Evolutionary conservation across 2,113 vertebrate genomes (phyloP).

Genomic region (Paraplagusia blochii): DNA sequence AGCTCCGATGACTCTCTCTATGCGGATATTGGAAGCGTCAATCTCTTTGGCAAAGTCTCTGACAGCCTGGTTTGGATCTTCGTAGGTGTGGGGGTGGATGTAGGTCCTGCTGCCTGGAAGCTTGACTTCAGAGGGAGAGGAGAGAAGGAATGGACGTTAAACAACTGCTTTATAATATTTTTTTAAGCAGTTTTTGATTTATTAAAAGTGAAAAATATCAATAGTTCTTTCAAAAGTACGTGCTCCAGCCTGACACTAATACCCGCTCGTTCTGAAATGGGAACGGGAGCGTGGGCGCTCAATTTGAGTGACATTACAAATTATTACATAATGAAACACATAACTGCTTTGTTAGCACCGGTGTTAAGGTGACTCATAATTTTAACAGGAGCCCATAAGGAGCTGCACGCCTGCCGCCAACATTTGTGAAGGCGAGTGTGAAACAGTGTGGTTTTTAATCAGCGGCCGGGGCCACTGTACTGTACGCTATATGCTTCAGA

Average conservation of each 20-base stretch:
- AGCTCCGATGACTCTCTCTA: constrained; percentile 80
- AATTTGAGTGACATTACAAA: constrained; percentile 41
- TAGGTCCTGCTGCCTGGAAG: constrained; percentile 80
- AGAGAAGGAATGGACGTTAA: neutral
- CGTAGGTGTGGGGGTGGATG: constrained; percentile 81
- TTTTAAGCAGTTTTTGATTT: neutral
- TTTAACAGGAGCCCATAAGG: constrained; percentile 56
- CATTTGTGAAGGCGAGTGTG: constrained; percentile 22
- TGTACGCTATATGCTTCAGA: neutral
- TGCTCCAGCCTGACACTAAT: neutral
- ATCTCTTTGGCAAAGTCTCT: constrained; percentile 83
- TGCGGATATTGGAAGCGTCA: constrained; percentile 79
- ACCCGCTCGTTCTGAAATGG: neutral
- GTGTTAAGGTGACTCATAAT: constrained; percentile 52
- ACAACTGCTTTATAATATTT: neutral
- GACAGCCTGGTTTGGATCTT: constrained; percentile 81
- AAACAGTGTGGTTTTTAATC: constrained; percentile 27
- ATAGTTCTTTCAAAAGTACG: neutral
- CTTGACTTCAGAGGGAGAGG: constrained; percentile 68
- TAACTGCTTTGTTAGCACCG: constrained; percentile 30
- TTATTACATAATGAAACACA: constrained; percentile 46
- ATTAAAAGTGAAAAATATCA: neutral
- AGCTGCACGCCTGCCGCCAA: constrained; percentile 33
- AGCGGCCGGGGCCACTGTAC: neutral
- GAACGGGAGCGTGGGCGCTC: constrained; percentile 13